phyloP scores from a whole-genome alignment of 2,888 invertebrate genomes.

The Psylliodes chrysocephalus region DNA sequence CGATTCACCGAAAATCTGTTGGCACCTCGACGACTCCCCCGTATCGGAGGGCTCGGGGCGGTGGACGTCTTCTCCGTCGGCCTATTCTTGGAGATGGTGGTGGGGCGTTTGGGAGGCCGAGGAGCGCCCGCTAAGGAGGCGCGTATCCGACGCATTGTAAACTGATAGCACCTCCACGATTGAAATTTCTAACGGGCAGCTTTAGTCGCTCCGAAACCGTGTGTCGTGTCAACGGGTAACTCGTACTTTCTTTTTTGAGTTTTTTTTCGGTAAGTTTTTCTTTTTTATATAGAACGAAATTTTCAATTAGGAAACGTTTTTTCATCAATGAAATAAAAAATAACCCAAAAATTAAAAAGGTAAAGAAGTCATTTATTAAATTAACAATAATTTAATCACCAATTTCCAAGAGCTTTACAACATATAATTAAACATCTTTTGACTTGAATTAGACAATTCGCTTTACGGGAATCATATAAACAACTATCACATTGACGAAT shows the following conservation, averaged over 20 bases:
- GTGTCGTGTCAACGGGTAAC: constrained; percentile 51
- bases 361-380: no score
- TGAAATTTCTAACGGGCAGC: constrained; percentile 36
- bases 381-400: no score
- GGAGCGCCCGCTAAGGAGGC: constrained; percentile 56
- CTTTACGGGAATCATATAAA: no score
- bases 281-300: no score
- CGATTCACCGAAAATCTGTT: not conserved
- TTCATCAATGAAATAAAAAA: no score
- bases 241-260: constrained; percentile 32
- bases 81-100: constrained; percentile 55
- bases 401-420: no score
- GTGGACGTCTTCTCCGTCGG: constrained; percentile 43
- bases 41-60: constrained; percentile 10
- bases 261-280: constrained; percentile 42
- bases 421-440: no score
- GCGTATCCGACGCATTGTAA: constrained; percentile 48
- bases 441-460: no score
- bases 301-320: no score
- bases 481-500: no score
- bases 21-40: not conserved
- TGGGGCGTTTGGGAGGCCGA: constrained; percentile 32
- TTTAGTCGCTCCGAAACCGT: constrained; percentile 58
- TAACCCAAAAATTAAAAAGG: no score
- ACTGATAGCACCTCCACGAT: constrained; percentile 56